Conservation (phyloP, 2,113 vertebrate genomes). For the Numida meleagris region DNA sequence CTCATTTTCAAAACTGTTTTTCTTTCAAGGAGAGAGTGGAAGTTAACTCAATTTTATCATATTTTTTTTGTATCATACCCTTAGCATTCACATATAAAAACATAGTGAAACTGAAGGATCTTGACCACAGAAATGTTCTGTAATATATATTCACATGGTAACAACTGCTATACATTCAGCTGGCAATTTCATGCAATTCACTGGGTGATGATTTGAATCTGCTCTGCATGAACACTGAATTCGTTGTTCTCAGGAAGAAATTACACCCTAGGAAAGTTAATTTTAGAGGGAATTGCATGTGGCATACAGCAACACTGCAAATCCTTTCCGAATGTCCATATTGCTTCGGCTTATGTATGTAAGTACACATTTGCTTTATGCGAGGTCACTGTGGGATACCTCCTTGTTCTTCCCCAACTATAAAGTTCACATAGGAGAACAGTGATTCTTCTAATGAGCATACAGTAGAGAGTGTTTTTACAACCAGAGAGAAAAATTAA, state of each 20-base stretch:
- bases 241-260: conserved; percentile 42
- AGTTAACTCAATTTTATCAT: not conserved
- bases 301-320: not conserved
- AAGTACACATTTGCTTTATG: not conserved
- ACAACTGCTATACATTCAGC: not conserved
- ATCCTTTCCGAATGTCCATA: not conserved
- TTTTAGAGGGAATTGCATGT: not conserved
- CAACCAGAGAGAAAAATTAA: not conserved
- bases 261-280: not conserved
- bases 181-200: conserved; percentile 31
- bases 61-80: not conserved
- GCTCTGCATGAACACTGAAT: conserved; percentile 4
- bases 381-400: not conserved
- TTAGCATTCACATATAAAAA: not conserved
- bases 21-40: not conserved
- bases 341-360: not conserved
- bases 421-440: not conserved
- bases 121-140: not conserved
- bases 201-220: conserved; percentile 19
- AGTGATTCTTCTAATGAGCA: not conserved
- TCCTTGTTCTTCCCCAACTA: not conserved
- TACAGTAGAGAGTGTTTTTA: not conserved
- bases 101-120: not conserved
- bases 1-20: not conserved
- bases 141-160: conserved; percentile 11